A percentile compares a stretch with the other conserved stretches of the same genome.
phyloP scores from a whole-genome alignment of 2,113 vertebrate species.

The Loxodonta africana region DNA sequence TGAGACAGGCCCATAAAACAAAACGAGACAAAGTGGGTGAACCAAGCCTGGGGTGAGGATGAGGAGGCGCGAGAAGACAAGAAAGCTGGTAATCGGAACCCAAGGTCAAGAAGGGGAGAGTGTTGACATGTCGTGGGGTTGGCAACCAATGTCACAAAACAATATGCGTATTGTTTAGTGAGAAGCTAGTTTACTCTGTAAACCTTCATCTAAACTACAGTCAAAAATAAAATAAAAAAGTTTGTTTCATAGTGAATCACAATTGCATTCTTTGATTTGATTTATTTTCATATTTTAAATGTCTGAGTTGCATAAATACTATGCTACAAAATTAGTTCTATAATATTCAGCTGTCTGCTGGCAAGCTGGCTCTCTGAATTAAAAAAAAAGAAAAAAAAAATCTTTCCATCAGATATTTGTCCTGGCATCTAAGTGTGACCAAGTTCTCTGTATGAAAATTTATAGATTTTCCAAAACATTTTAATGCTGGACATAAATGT shows the following conservation, averaged over 20 bases:
- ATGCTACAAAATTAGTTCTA: background rate
- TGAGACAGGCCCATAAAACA: too few relatives aligned
- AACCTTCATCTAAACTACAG: too few relatives aligned
- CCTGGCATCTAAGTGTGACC: background rate
- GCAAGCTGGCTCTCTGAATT: background rate
- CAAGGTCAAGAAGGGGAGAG: too few relatives aligned
- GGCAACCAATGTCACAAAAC: too few relatives aligned
- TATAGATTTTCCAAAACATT: background rate
- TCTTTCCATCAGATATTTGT: background rate
- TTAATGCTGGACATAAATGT: background rate
- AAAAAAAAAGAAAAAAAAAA: background rate
- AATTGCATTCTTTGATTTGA: constrained; percentile 14
- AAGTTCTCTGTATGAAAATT: constrained; percentile 40
- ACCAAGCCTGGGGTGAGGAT: too few relatives aligned
- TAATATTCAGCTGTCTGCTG: constrained; percentile 16
- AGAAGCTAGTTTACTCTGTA: too few relatives aligned
- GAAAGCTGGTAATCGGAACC: too few relatives aligned
- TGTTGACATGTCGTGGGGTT: too few relatives aligned
- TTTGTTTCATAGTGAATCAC: constrained; percentile 25
- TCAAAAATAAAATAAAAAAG: too few relatives aligned
- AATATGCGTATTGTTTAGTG: too few relatives aligned
- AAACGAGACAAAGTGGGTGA: too few relatives aligned
- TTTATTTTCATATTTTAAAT: constrained; percentile 34
- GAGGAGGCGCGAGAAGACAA: too few relatives aligned
- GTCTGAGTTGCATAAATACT: background rate